Conservation (phyloP, 1,140 invertebrate genomes). For the Apis florea region DNA sequence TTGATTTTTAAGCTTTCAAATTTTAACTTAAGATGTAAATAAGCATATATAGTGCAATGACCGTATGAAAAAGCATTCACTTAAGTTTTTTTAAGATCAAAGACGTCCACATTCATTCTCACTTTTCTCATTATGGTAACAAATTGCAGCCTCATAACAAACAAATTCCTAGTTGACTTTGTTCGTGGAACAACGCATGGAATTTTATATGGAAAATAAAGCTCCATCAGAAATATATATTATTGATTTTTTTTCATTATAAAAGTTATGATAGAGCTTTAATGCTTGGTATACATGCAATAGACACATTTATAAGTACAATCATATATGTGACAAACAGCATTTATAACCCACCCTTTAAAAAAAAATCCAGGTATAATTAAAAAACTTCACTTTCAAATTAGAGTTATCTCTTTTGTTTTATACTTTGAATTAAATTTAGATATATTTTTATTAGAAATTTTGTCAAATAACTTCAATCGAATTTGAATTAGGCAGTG, state of each 20-base stretch:
- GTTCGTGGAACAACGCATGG: slow-evolving; percentile 48
- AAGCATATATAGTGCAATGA: slow-evolving; percentile 60
- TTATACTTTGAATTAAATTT: slow-evolving; percentile 8
- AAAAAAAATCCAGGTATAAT: slow-evolving; percentile 41
- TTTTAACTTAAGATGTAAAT: slow-evolving; percentile 60
- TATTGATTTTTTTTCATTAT: slow-evolving; percentile 30
- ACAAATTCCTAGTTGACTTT: slow-evolving; percentile 58
- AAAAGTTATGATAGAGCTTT: slow-evolving; percentile 34
- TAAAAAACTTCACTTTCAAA: slow-evolving; percentile 43
- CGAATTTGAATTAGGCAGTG: slow-evolving; percentile 62
- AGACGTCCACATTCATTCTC: slow-evolving; percentile 53
- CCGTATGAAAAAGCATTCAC: slow-evolving; percentile 55
- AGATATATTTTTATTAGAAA: slow-evolving; percentile 26
- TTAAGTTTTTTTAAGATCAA: slow-evolving; percentile 51
- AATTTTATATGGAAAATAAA: slow-evolving; percentile 50
- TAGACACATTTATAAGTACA: slow-evolving; percentile 53
- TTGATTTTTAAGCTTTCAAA: slow-evolving; percentile 43
- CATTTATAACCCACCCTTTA: slow-evolving; percentile 34
- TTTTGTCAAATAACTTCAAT: slow-evolving; percentile 43
- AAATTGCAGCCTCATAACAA: slow-evolving; percentile 66
- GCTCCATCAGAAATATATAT: slow-evolving; percentile 31
- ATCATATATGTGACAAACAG: slow-evolving; percentile 51
- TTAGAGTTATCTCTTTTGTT: slow-evolving; percentile 8
- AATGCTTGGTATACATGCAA: slow-evolving; percentile 51
- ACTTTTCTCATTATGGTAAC: slow-evolving; percentile 61